Base-by-base conservation (phyloP, 1,140 invertebrate genomes). In the Drosophila chauvacae region DNA sequence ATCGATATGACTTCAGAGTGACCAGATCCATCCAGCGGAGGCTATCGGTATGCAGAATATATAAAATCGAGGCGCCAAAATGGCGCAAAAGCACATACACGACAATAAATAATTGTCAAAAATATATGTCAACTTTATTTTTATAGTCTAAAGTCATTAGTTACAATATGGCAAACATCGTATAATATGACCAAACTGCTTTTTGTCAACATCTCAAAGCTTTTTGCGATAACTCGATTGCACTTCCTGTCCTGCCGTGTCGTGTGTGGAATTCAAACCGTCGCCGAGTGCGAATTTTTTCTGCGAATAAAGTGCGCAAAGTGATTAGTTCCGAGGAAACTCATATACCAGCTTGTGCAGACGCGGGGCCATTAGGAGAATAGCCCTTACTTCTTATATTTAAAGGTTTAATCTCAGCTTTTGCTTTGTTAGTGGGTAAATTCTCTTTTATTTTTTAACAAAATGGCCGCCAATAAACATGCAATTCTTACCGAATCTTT, bases 21-120 rank as follows among this genome's bases (percentile, higher is more conserved):
- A 20, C n/a, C 50, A 33, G 0, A 3, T 2, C 6, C 57, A 7
- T 10, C 3, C 7, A 16, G 7, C 30, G 11, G 16, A 7, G 3
- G 93, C 94, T 62, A 56, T 62, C 30, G 30, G 55, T 53, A 55
- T 18, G 7, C 2, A 5, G 4, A 30, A 10, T 53, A 20, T 35
- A 20, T 51, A 53, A 35, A 33, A 14, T 4, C 1, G 4, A 9
- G n/a, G 50, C 50, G 50, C 30, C 30, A 53, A 53, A 53, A 33
- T 20, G 13, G n/a, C n/a, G 2, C 0, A 51, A 51, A 33, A 50
- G 2, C 7, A 1, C 4, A 5, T 9, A 26, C 0, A 4, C 14
- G 0, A 1, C 7, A 10, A 26, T 16, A 16, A 26, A 48, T 0
- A 30, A 30, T 30, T 30, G 7, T 28, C 1, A 28, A 28, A 28